phyloP scores from a whole-genome alignment of 2,797 vertebrate species.

The Gambelia wislizenii region DNA sequence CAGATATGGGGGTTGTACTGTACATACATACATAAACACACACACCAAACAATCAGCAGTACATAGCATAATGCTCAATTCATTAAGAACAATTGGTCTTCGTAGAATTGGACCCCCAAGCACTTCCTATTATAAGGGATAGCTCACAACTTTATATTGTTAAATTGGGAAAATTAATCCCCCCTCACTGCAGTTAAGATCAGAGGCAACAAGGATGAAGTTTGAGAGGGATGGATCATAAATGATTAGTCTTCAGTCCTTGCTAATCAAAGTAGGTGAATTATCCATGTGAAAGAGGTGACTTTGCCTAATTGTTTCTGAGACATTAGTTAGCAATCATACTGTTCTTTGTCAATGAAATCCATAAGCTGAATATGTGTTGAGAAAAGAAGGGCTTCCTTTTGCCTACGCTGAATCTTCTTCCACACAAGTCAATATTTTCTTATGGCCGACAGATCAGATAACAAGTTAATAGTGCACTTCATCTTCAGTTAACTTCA shows the following conservation, averaged over 20 bases:
- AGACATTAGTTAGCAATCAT: neutral
- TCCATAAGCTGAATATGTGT: neutral
- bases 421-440: neutral
- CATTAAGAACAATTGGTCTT: too few species aligned
- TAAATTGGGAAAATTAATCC: neutral
- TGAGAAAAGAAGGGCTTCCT: neutral
- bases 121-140: neutral
- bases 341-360: neutral
- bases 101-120: neutral
- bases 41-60: too few species aligned
- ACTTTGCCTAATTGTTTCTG: neutral
- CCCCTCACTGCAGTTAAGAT: neutral
- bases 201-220: neutral
- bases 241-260: neutral
- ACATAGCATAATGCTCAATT: too few species aligned
- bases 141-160: neutral
- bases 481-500: neutral
- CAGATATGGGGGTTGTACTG: too few species aligned
- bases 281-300: neutral
- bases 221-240: neutral
- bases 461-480: neutral
- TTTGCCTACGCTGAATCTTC: neutral
- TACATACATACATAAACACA: too few species aligned
- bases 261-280: neutral
- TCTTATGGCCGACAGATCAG: too few species aligned